Percentiles rank a stretch among this genome's conserved stretches.
These are phyloP conservation scores for Megathymus violae DNA, from an alignment of 1,140 invertebrate genomes.

Conservation along the genomic window DNA sequence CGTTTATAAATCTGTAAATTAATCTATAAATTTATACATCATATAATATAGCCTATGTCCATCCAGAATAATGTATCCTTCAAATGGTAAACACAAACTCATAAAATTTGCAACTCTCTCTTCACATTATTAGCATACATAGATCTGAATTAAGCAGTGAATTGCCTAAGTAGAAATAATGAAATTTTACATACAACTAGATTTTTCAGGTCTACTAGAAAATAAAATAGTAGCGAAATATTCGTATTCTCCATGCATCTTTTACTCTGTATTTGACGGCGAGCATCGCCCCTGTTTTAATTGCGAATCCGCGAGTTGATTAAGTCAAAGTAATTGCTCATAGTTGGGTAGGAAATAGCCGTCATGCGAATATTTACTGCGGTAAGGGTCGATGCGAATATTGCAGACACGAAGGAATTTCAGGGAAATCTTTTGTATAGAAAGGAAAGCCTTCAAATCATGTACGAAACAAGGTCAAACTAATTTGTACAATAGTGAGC, in stretches of 20 bases:
- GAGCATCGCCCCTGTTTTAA: constrained; percentile 26
- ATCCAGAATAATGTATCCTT: too few species aligned
- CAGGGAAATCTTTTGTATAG: background rate
- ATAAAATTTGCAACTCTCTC: too few species aligned
- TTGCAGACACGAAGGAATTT: background rate
- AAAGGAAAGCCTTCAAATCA: background rate
- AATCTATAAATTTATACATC: too few species aligned
- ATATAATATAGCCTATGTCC: too few species aligned
- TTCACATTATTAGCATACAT: too few species aligned
- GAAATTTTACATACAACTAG: too few species aligned
- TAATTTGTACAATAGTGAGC: background rate
- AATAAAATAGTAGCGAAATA: too few species aligned
- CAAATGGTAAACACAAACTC: too few species aligned
- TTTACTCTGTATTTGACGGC: constrained; percentile 17
- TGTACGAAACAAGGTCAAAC: background rate
- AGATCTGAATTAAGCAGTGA: too few species aligned
- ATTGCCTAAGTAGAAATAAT: too few species aligned
- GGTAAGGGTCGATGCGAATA: background rate
- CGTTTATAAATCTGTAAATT: too few species aligned
- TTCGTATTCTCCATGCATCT: background rate
- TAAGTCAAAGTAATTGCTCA: constrained; percentile 38
- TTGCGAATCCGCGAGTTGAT: constrained; percentile 39
- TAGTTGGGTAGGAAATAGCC: constrained; percentile 23
- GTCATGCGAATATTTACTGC: constrained; percentile 24
- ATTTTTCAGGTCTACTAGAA: too few species aligned